Percentiles rank a stretch among this genome's conserved stretches.
Conservation (phyloP, 1,140 invertebrate species). For the Leptoteleia sp. region DNA sequence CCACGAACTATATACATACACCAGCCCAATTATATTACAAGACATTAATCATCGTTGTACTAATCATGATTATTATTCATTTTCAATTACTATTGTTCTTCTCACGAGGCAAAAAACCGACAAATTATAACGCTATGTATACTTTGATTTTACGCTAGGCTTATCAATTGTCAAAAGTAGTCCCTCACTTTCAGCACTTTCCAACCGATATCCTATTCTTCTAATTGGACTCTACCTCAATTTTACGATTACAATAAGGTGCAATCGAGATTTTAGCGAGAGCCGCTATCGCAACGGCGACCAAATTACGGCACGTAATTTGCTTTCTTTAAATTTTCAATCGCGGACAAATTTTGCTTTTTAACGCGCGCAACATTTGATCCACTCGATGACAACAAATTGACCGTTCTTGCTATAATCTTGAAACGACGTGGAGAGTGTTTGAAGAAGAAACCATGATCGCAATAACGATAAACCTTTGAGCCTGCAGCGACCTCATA, state of each 20-base stretch:
- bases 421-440: slow-evolving; percentile 47
- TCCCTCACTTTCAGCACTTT: slow-evolving; percentile 78
- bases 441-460: slow-evolving; percentile 44
- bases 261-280: slow-evolving; percentile 30
- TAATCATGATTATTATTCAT: slow-evolving; percentile 72
- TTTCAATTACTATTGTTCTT: slow-evolving; percentile 67
- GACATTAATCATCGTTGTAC: slow-evolving; percentile 79
- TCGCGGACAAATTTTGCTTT: too few species aligned
- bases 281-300: too few species aligned
- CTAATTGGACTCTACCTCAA: slow-evolving; percentile 79
- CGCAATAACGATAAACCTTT: slow-evolving; percentile 60
- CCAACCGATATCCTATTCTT: slow-evolving; percentile 71
- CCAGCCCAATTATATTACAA: slow-evolving; percentile 74
- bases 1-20: slow-evolving; percentile 74
- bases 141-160: slow-evolving; percentile 76
- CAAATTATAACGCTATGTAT: slow-evolving; percentile 73
- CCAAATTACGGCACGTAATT: too few species aligned
- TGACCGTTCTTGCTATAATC: slow-evolving; percentile 33
- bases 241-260: slow-evolving; percentile 70
- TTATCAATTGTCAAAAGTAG: slow-evolving; percentile 76
- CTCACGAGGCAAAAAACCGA: slow-evolving; percentile 66
- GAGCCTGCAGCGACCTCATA: slow-evolving; percentile 79
- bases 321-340: too few species aligned
- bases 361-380: too few species aligned
- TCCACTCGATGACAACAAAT: background rate